phyloP scores from a whole-genome alignment of 2,113 vertebrate species.

The Microcebus griseorufus region DNA sequence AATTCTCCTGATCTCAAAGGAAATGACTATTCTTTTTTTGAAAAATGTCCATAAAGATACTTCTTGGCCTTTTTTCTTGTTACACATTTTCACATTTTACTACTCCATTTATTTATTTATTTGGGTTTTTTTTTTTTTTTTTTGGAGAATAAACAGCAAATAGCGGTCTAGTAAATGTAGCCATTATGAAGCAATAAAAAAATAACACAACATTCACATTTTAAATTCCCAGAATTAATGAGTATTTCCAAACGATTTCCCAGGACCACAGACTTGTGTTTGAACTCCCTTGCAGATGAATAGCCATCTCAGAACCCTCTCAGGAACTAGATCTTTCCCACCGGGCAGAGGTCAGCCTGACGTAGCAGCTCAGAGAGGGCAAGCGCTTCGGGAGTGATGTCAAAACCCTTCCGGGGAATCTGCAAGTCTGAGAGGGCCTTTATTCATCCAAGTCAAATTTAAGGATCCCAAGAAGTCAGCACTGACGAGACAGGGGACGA shows the following conservation, averaged over 20 bases:
- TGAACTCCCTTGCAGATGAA: conserved; percentile 36
- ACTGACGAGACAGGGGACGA: conserved; percentile 10
- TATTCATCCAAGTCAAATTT: conserved; percentile 43
- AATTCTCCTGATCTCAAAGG: neutral
- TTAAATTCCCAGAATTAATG: neutral
- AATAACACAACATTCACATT: neutral
- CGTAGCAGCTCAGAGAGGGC: neutral
- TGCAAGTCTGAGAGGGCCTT: conserved; percentile 35
- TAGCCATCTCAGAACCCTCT: conserved; percentile 35
- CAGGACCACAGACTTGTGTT: neutral
- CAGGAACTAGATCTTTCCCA: neutral
- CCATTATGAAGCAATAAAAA: neutral
- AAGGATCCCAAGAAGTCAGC: neutral
- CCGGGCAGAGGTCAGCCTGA: conserved; percentile 54
- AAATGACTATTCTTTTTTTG: neutral
- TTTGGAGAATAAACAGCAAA: neutral
- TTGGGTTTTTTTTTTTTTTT: neutral
- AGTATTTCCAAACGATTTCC: neutral
- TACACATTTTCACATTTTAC: neutral
- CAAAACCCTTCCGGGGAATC: conserved; percentile 41
- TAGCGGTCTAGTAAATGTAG: neutral
- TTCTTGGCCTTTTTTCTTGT: neutral
- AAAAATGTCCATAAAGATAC: neutral
- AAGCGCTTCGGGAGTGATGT: conserved; percentile 34
- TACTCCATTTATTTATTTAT: neutral